Percentiles rank a stretch among this genome's conserved stretches.
phyloP scores from a whole-genome alignment of 1,140 invertebrate genomes.

The Plutomurus gul region DNA sequence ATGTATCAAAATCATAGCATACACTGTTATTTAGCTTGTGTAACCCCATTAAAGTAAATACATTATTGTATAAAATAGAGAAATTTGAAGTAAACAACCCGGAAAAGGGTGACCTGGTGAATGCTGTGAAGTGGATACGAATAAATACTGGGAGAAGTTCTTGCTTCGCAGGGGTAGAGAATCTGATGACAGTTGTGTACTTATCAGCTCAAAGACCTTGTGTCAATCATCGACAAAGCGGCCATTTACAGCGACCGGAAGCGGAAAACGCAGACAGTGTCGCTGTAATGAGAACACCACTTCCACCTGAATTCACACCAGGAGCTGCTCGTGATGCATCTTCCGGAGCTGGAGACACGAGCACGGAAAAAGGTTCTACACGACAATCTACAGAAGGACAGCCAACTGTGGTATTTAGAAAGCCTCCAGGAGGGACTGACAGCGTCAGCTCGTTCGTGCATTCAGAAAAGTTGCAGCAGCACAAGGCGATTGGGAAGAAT shows the following conservation, averaged over 20 bases:
- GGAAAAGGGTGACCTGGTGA: background rate
- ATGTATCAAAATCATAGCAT: background rate
- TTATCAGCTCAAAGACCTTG: constrained; percentile 1
- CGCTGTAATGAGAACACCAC: background rate
- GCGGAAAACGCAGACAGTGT: background rate
- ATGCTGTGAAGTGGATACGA: constrained; percentile 29
- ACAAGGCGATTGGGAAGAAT: background rate
- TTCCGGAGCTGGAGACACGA: too few relatives aligned
- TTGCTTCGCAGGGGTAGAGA: background rate
- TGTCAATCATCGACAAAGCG: background rate
- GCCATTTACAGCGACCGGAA: background rate
- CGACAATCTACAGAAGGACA: too few relatives aligned
- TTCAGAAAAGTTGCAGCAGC: background rate
- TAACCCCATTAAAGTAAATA: background rate
- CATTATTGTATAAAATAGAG: background rate
- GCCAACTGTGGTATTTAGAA: too few relatives aligned
- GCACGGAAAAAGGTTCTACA: too few relatives aligned
- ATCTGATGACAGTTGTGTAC: background rate
- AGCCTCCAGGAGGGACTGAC: too few relatives aligned
- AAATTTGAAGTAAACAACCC: constrained; percentile 1
- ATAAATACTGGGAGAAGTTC: background rate
- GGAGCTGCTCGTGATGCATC: background rate
- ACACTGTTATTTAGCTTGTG: background rate
- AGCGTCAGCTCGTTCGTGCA: too few relatives aligned
- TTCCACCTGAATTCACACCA: background rate